Conservation (phyloP, 2,113 vertebrate species). For the Alligator mississippiensis region DNA sequence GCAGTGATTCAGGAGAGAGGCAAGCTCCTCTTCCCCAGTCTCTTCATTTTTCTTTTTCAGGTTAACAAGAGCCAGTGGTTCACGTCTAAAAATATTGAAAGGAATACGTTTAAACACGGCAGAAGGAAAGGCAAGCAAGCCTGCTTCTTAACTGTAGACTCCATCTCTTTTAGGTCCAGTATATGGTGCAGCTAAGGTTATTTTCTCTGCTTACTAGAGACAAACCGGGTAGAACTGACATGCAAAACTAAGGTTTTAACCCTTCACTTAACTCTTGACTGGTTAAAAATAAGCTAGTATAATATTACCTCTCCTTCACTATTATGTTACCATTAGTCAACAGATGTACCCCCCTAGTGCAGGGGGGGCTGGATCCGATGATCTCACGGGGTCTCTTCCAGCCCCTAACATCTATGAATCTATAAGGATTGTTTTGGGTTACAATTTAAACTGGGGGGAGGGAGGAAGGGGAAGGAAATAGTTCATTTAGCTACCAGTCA, state of each 20-base stretch:
- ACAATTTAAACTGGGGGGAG: too few species aligned
- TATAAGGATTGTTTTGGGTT: too few species aligned
- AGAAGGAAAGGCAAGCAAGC: background rate
- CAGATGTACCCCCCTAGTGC: too few species aligned
- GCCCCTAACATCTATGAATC: too few species aligned
- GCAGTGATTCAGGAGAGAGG: conserved; percentile 81
- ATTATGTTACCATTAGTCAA: too few species aligned
- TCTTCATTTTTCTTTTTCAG: conserved; percentile 86
- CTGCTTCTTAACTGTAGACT: background rate
- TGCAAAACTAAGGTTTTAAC: too few species aligned
- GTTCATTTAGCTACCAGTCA: background rate
- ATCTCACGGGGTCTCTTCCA: too few species aligned
- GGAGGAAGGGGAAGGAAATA: too few species aligned
- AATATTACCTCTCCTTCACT: too few species aligned
- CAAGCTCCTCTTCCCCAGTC: conserved; percentile 81
- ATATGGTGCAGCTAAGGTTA: background rate
- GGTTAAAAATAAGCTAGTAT: too few species aligned
- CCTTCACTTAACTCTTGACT: background rate
- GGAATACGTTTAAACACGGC: accelerated
- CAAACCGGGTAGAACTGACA: too few species aligned
- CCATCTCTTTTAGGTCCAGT: background rate
- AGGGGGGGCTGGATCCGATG: too few species aligned
- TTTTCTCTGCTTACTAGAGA: background rate
- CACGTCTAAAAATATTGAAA: conserved; percentile 81
- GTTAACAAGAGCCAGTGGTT: conserved; percentile 85